These are phyloP conservation scores for Harpalus rubripes DNA, from an alignment of 2,888 invertebrate species.

Conservation along the genomic window DNA sequence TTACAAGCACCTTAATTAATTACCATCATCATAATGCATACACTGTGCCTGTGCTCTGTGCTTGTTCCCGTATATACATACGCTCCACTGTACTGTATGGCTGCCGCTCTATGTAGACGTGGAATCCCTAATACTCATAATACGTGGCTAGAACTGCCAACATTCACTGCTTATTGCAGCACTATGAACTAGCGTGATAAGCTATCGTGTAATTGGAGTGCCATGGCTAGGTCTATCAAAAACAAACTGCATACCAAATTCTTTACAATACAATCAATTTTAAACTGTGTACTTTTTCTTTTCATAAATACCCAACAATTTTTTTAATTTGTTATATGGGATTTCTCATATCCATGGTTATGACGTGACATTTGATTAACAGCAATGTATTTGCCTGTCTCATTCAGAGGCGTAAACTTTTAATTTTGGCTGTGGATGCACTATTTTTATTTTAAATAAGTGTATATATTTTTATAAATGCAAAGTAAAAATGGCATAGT, in stretches of 20 bases:
- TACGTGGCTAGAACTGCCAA: conserved; percentile 34
- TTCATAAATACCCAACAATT: too few relatives aligned
- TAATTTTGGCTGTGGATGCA: too few relatives aligned
- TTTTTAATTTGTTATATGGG: too few relatives aligned
- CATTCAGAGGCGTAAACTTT: too few relatives aligned
- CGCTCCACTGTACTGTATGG: neutral
- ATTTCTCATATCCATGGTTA: too few relatives aligned
- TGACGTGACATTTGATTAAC: too few relatives aligned
- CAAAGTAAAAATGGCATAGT: too few relatives aligned
- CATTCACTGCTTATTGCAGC: conserved; percentile 29
- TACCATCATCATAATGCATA: conserved; percentile 64
- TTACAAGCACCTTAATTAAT: conserved; percentile 64
- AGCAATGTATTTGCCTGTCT: too few relatives aligned
- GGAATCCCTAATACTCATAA: conserved; percentile 49
- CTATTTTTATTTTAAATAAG: too few relatives aligned
- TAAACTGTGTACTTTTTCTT: neutral
- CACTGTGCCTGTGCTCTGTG: conserved; percentile 26
- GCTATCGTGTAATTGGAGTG: conserved; percentile 19
- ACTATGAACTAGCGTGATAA: neutral
- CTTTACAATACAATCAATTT: neutral
- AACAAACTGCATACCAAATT: neutral
- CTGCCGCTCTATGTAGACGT: conserved; percentile 11
- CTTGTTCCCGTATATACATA: neutral
- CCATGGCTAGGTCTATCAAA: neutral
- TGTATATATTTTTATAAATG: too few relatives aligned